phyloP scores from a whole-genome alignment of 2,888 invertebrate species.

The Platerodrilus igneus region DNA sequence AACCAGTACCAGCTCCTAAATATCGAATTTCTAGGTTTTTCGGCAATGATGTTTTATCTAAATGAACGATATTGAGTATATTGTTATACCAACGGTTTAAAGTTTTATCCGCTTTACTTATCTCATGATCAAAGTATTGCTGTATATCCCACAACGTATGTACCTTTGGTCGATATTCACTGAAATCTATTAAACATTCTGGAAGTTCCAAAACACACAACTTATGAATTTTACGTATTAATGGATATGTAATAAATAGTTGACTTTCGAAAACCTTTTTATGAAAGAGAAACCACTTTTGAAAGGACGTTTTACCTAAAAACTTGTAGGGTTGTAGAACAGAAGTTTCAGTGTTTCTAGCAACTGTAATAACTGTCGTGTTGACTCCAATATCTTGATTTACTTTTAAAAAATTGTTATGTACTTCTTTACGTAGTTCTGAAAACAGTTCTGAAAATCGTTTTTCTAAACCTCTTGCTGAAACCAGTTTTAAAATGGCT shows the following conservation, averaged over 20 bases:
- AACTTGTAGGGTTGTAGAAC: conserved; percentile 55
- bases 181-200: conserved; percentile 52
- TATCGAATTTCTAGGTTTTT: conserved; percentile 2
- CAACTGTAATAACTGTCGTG: conserved; percentile 57
- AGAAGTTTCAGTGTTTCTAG: conserved; percentile 50
- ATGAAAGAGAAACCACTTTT: conserved; percentile 54
- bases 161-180: conserved; percentile 27
- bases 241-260: conserved; percentile 59
- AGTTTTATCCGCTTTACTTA: conserved; percentile 28
- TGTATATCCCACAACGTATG: conserved; percentile 33
- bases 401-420: conserved; percentile 56
- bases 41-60: conserved; percentile 7
- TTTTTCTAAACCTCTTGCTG: conserved; percentile 53
- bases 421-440: conserved; percentile 54
- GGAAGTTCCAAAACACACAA: conserved; percentile 54
- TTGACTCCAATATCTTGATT: conserved; percentile 62
- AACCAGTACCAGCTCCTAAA: conserved; percentile 34
- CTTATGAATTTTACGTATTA: conserved; percentile 57
- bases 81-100: conserved; percentile 34
- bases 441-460: conserved; percentile 54
- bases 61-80: conserved; percentile 14
- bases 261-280: conserved; percentile 54
- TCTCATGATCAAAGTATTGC: conserved; percentile 30
- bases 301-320: conserved; percentile 59
- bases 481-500: conserved; percentile 57